phyloP scores from a whole-genome alignment of 1,140 invertebrate species.

The Camponotus pennsylvanicus region DNA sequence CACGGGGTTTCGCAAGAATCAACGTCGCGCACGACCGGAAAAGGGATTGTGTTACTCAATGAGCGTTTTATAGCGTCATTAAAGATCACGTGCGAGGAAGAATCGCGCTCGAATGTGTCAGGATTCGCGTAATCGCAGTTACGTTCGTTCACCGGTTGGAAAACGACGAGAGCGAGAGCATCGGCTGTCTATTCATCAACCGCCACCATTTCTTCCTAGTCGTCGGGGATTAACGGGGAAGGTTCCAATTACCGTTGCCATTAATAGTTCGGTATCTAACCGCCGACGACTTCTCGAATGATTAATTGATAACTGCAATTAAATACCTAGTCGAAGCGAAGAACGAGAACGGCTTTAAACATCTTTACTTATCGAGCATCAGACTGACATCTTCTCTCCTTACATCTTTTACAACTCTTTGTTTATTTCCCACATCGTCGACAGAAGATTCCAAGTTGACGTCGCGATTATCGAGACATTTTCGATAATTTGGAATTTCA shows the following conservation, averaged over 20 bases:
- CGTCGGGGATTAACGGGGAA: conserved; percentile 39
- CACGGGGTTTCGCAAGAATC: conserved; percentile 61
- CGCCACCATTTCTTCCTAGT: neutral
- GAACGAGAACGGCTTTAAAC: neutral
- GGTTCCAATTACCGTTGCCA: conserved; percentile 1
- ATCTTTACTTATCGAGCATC: neutral
- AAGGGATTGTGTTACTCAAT: conserved; percentile 62
- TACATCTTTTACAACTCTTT: neutral
- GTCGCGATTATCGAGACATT: too few species aligned
- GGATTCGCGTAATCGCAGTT: conserved; percentile 30
- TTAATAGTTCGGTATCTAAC: conserved; percentile 36
- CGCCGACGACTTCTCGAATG: neutral
- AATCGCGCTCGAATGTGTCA: conserved; percentile 24
- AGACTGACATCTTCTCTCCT: neutral
- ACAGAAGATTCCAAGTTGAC: too few species aligned
- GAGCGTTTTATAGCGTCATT: conserved; percentile 62
- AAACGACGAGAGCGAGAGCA: conserved; percentile 20
- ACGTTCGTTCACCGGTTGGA: conserved; percentile 18
- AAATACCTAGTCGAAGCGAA: conserved; percentile 3
- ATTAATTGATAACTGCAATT: conserved; percentile 27
- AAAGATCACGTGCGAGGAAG: conserved; percentile 46
- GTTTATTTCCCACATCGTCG: neutral
- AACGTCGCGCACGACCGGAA: conserved; percentile 46
- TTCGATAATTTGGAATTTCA: neutral
- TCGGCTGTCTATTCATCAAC: neutral